A percentile compares a stretch with the other conserved stretches of the same genome.
Conservation (phyloP, 2,113 vertebrate species). For the Ploceus nigricollis region DNA sequence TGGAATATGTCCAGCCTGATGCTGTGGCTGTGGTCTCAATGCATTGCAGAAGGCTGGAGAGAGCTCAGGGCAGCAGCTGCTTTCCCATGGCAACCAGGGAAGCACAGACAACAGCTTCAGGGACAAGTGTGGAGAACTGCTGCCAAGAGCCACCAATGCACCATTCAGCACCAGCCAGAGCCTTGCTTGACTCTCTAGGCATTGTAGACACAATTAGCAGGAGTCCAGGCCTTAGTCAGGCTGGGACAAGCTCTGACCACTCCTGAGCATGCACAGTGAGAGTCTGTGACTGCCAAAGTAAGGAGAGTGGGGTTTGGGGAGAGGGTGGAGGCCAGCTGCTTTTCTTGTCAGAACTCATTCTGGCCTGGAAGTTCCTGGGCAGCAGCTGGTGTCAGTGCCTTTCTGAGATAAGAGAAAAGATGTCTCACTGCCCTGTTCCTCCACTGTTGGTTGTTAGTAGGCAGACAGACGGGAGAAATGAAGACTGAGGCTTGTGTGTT, state of each 20-base stretch:
- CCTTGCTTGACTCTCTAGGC: neutral
- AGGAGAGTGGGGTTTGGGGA: neutral
- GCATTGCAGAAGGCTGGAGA: neutral
- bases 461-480: neutral
- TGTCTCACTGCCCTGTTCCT: neutral
- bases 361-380: neutral
- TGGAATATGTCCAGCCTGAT: neutral
- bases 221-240: neutral
- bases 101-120: neutral
- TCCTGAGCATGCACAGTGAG: accelerated
- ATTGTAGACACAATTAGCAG: neutral
- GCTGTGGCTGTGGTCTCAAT: accelerated
- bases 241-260: neutral
- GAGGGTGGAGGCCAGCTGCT: neutral
- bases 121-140: accelerated
- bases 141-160: neutral
- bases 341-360: neutral
- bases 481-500: accelerated
- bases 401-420: neutral
- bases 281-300: neutral
- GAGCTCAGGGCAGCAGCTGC: neutral
- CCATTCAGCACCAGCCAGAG: neutral
- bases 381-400: neutral
- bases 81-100: neutral
- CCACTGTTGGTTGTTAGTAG: accelerated